Conservation (phyloP, 1,140 invertebrate genomes). For the Orussus abietinus region DNA sequence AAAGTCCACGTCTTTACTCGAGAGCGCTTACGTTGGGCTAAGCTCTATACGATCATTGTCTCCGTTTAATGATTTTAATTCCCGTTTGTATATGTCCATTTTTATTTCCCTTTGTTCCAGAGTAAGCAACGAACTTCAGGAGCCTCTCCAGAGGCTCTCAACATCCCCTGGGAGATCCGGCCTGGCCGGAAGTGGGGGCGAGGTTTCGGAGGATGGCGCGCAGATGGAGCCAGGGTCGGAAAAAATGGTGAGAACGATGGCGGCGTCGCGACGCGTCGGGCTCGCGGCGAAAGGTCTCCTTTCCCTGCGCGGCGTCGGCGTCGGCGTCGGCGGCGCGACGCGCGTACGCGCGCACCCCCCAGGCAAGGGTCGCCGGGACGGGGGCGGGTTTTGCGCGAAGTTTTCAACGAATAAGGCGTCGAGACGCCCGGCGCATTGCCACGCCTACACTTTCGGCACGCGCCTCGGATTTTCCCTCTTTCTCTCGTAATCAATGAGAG, state of each 20-base stretch:
- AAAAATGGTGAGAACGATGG: slow-evolving; percentile 36
- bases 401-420: slow-evolving; percentile 55
- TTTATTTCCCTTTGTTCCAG: no score
- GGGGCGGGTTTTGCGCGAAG: slow-evolving; percentile 53
- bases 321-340: slow-evolving; percentile 18
- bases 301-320: slow-evolving; percentile 21
- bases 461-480: slow-evolving; percentile 49
- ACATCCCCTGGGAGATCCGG: no score
- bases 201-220: neutral
- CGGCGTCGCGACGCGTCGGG: slow-evolving; percentile 23
- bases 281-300: slow-evolving; percentile 15
- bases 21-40: no score
- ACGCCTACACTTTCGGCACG: slow-evolving; percentile 50
- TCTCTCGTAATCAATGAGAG: slow-evolving; percentile 53
- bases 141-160: slow-evolving; percentile 5
- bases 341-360: slow-evolving; percentile 16
- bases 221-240: slow-evolving; percentile 29
- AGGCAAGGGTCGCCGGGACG: slow-evolving; percentile 9
- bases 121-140: no score
- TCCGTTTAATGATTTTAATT: no score
- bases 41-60: no score
- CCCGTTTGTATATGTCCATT: no score
- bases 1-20: no score
- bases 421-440: slow-evolving; percentile 46
- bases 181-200: no score